Percentiles rank a stretch among this genome's conserved stretches.
Evolutionary conservation across 2,797 vertebrate species (phyloP).

Genomic region (Neopelma chrysocephalum): DNA sequence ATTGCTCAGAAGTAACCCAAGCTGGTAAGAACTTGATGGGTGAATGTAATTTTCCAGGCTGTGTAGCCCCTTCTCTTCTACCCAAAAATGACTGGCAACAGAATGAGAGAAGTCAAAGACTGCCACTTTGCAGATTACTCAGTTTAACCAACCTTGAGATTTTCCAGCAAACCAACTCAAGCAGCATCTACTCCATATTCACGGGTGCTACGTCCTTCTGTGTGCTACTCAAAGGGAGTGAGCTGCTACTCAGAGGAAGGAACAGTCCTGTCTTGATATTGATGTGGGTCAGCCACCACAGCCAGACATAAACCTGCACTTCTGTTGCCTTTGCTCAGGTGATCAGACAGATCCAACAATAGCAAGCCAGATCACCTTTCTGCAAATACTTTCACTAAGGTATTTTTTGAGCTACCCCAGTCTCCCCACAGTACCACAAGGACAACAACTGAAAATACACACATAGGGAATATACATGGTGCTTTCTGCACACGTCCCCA

Average conservation of each 20-base stretch:
- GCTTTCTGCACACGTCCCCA: neutral
- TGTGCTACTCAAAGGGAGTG: neutral
- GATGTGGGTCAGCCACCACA: neutral
- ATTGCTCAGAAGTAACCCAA: neutral
- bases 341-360: neutral
- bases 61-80: neutral
- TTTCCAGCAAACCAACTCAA: neutral
- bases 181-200: neutral
- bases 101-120: neutral
- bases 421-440: neutral
- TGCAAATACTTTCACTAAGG: neutral
- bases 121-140: neutral
- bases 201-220: neutral
- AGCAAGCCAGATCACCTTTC: neutral
- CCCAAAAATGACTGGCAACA: neutral
- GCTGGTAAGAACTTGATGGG: neutral
- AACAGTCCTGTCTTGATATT: neutral
- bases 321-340: neutral
- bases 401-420: neutral
- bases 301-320: neutral
- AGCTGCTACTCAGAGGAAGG: neutral
- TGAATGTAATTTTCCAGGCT: neutral
- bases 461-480: rapidly evolving
- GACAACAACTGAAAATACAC: neutral
- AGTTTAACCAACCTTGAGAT: neutral